These are phyloP conservation scores for Anarhynchus alexandrinus DNA, from an alignment of 2,113 vertebrate species.

Conservation along the genomic window DNA sequence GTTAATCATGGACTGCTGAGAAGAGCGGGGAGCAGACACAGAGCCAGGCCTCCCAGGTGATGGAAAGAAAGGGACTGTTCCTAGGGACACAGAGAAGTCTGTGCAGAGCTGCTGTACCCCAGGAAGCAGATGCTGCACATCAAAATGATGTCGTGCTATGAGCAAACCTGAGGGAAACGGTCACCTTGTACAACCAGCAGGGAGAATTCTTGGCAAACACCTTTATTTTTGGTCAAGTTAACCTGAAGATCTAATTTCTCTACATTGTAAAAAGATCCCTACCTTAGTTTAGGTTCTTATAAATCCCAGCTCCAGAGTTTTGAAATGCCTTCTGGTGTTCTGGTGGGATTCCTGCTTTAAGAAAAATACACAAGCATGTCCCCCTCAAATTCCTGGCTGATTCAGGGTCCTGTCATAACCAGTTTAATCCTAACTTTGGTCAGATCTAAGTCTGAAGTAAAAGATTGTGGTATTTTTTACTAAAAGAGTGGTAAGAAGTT, in stretches of 20 bases:
- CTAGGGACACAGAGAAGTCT: background rate
- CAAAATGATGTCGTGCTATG: background rate
- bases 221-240: background rate
- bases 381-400: background rate
- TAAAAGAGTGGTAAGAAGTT: background rate
- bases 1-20: background rate
- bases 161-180: background rate
- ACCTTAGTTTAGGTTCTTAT: background rate
- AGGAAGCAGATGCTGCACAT: background rate
- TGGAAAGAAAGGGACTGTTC: background rate
- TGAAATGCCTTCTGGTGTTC: background rate
- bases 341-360: background rate
- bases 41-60: background rate
- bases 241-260: background rate
- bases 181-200: background rate
- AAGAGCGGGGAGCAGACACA: background rate
- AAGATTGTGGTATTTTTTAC: background rate
- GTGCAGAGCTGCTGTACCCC: background rate
- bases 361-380: background rate
- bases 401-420: background rate
- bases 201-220: background rate
- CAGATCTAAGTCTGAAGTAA: background rate
- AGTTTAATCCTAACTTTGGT: background rate
- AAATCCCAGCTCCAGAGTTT: background rate
- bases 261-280: background rate